These are phyloP conservation scores for Plutella xylostella DNA, from an alignment of 2,888 invertebrate genomes.

Conservation along the genomic window DNA sequence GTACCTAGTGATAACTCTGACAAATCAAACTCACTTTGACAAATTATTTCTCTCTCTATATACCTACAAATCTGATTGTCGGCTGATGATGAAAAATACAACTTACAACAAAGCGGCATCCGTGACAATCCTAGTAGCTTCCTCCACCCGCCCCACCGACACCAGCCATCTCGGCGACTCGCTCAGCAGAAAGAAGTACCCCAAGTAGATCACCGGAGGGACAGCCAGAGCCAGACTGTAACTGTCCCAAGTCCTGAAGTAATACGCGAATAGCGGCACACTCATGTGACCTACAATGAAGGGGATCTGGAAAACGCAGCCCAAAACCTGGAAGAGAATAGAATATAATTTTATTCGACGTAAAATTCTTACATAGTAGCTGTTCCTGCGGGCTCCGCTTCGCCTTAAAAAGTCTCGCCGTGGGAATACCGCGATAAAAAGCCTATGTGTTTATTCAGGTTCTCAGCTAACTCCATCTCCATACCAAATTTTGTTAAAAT, in stretches of 20 bases:
- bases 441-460: conserved; percentile 11
- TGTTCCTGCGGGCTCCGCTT: no score
- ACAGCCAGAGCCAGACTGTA: conserved; percentile 74
- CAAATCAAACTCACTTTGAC: no score
- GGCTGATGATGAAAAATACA: background rate
- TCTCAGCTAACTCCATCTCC: no score
- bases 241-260: conserved; percentile 73
- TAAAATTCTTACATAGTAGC: no score
- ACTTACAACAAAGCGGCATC: conserved; percentile 71
- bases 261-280: conserved; percentile 73
- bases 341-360: no score
- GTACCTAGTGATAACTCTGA: no score
- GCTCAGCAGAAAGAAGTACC: conserved; percentile 77
- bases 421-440: background rate
- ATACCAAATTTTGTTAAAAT: no score
- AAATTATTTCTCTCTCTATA: no score
- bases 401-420: no score
- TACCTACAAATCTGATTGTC: no score
- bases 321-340: background rate
- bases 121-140: conserved; percentile 74
- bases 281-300: conserved; percentile 77
- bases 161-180: conserved; percentile 87
- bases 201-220: conserved; percentile 70
- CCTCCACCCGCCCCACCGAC: conserved; percentile 74
- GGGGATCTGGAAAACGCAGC: conserved; percentile 72